Evolutionary conservation across 2,888 invertebrate genomes (phyloP).

Genomic region (Apamea monoglypha): DNA sequence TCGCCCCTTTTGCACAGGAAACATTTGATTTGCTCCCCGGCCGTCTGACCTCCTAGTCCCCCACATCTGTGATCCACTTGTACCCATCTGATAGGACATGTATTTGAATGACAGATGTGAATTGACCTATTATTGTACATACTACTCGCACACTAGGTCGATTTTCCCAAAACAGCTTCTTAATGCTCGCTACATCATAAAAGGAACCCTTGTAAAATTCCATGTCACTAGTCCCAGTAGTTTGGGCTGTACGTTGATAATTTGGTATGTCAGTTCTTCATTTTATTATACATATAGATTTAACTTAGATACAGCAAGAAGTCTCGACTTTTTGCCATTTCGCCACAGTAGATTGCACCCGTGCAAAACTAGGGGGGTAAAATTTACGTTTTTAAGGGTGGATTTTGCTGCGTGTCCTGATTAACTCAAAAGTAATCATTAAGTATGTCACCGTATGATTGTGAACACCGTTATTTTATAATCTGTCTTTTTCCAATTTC

Average conservation of each 20-base stretch:
- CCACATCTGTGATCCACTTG: slow-evolving; percentile 16
- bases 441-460: too few relatives aligned
- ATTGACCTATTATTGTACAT: background rate
- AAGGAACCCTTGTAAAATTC: background rate
- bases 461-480: too few relatives aligned
- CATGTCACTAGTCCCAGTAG: background rate
- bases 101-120: background rate
- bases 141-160: background rate
- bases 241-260: background rate
- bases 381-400: background rate
- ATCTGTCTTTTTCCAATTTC: too few relatives aligned
- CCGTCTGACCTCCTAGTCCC: slow-evolving; percentile 24
- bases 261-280: too few relatives aligned
- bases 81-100: background rate
- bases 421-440: background rate
- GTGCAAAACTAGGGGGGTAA: background rate
- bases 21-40: slow-evolving; percentile 36
- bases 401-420: background rate
- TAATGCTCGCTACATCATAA: background rate
- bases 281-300: too few relatives aligned
- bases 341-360: too few relatives aligned
- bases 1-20: slow-evolving; percentile 46
- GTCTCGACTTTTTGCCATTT: too few relatives aligned
- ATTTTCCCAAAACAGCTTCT: background rate
- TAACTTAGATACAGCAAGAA: too few relatives aligned